Percentiles rank a stretch among this genome's conserved stretches.
Conservation (phyloP, 2,888 invertebrate species). For the Ariolimax columbianus region DNA sequence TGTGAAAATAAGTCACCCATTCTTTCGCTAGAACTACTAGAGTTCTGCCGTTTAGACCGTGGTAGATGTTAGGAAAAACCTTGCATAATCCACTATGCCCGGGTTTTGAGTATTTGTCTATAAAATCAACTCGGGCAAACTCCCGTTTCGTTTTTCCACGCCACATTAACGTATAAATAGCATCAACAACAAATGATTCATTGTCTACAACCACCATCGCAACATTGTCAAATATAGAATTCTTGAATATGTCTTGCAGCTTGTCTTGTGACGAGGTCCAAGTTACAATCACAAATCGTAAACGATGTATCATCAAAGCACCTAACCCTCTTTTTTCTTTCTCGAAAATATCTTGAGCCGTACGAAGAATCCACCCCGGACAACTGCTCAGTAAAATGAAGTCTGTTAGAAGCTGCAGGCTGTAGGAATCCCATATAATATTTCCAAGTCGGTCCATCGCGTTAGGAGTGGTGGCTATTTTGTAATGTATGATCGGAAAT, state of each 20-base stretch:
- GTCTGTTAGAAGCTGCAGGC: background rate
- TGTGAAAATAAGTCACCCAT: constrained; percentile 7
- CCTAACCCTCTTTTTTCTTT: constrained; percentile 2
- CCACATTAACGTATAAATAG: constrained; percentile 2
- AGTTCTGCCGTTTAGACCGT: background rate
- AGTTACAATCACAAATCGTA: constrained; percentile 6
- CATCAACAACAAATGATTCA: background rate
- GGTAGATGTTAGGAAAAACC: background rate
- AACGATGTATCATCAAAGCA: background rate
- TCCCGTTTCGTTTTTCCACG: background rate
- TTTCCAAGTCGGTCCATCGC: background rate
- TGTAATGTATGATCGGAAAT: background rate
- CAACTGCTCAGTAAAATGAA: background rate
- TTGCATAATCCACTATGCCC: background rate
- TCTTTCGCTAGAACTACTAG: background rate
- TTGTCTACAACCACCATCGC: background rate
- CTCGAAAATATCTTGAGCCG: background rate
- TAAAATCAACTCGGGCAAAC: background rate
- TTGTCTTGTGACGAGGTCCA: background rate
- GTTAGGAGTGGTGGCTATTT: background rate
- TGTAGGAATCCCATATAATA: background rate
- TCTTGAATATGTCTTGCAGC: background rate
- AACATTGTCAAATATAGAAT: background rate
- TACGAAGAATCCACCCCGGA: background rate
- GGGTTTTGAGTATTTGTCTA: background rate